phyloP scores from a whole-genome alignment of 2,113 vertebrate genomes.

The Ciconia maguari region DNA sequence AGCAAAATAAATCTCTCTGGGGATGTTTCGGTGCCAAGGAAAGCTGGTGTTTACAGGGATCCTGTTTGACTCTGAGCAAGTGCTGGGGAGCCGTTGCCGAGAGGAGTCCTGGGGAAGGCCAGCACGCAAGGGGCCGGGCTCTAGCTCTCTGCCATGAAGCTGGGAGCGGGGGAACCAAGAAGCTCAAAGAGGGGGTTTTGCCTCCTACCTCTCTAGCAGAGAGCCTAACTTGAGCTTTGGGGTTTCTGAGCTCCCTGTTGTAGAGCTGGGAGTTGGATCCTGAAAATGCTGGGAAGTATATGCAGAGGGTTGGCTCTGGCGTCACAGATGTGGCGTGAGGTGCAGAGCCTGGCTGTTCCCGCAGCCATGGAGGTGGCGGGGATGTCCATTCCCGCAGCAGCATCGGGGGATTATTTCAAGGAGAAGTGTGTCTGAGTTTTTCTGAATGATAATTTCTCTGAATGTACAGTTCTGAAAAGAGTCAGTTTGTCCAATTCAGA shows the following conservation, averaged over 20 bases:
- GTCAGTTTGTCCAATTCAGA: neutral
- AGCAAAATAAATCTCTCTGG: neutral
- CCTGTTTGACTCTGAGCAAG: fast-evolving
- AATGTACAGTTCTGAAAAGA: neutral
- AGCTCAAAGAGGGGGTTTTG: neutral
- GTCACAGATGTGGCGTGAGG: neutral
- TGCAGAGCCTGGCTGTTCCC: neutral
- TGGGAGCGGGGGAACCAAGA: neutral
- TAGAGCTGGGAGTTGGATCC: neutral
- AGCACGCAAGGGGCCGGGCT: fast-evolving
- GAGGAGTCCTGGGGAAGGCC: neutral
- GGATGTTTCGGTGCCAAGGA: neutral
- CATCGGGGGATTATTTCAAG: neutral
- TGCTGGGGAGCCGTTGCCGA: neutral
- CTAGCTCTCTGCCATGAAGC: neutral
- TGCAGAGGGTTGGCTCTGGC: neutral
- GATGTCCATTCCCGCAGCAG: neutral
- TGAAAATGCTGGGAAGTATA: neutral
- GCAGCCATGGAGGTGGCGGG: neutral
- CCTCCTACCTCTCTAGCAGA: neutral
- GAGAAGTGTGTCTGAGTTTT: neutral
- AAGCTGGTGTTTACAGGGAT: neutral
- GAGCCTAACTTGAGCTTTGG: neutral
- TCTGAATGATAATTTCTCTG: neutral
- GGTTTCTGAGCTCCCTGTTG: neutral